Evolutionary conservation across 2,113 vertebrate genomes (phyloP).

Genomic region (Rhodinocichla rosea): DNA sequence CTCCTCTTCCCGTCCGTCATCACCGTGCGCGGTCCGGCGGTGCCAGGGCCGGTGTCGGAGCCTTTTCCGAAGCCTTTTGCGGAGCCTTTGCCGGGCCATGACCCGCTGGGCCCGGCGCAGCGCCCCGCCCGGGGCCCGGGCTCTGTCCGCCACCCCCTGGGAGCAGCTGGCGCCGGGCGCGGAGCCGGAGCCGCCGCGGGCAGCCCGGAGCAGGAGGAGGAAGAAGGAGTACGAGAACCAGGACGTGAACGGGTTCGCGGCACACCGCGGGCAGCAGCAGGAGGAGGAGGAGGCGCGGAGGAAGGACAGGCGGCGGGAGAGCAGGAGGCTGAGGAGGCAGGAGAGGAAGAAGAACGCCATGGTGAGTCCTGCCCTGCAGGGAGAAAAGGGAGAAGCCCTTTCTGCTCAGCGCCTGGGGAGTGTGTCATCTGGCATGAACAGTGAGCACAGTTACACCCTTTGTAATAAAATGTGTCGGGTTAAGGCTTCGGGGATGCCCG

Average conservation of each 20-base stretch:
- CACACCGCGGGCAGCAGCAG: conserved; percentile 62
- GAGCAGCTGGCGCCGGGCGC: neutral
- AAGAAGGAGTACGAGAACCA: conserved; percentile 81
- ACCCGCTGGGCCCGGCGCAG: conserved; percentile 88
- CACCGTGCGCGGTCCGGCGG: neutral
- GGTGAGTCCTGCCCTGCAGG: conserved; percentile 68
- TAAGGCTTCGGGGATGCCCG: too few relatives aligned
- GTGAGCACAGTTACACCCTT: fast-evolving
- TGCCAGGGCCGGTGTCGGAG: neutral
- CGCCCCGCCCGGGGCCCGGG: conserved; percentile 71
- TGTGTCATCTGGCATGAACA: neutral
- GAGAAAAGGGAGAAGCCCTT: fast-evolving
- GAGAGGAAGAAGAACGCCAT: conserved; percentile 80
- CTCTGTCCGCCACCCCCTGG: conserved; percentile 85
- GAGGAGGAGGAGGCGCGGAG: conserved; percentile 70
- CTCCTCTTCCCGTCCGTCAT: neutral
- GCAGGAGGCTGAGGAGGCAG: conserved; percentile 85
- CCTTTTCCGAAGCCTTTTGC: too few relatives aligned
- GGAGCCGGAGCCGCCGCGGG: neutral
- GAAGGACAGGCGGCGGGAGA: conserved; percentile 85
- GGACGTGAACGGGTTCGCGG: conserved; percentile 90
- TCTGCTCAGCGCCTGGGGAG: too few relatives aligned
- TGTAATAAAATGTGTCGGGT: neutral
- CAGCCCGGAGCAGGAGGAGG: conserved; percentile 58
- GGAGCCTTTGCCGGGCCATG: conserved; percentile 64